Percentiles rank a stretch among this genome's conserved stretches.
phyloP scores from a whole-genome alignment of 2,113 vertebrate species.

The Peucedramus taeniatus region DNA sequence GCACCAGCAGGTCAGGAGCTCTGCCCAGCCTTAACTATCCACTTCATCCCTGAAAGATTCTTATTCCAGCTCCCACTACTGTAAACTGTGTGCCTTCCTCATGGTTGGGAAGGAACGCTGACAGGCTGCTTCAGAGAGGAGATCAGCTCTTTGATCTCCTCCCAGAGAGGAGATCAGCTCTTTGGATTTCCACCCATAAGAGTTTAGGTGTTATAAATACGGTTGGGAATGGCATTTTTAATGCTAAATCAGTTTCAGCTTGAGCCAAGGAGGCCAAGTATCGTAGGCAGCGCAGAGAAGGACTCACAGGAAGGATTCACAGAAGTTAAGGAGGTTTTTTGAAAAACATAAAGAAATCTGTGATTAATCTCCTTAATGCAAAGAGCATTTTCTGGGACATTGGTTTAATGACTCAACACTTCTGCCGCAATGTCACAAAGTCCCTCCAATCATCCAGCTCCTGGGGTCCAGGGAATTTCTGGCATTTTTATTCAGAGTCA shows the following conservation, averaged over 20 bases:
- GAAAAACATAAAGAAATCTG: not conserved
- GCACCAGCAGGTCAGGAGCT: not conserved
- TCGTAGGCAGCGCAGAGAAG: not conserved
- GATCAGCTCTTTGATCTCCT: not conserved
- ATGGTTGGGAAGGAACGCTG: not conserved
- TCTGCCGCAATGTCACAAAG: not conserved
- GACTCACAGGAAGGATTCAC: not conserved
- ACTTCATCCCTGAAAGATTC: not conserved
- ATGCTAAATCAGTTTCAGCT: not conserved
- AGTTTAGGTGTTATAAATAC: not conserved
- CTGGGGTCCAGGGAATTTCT: not conserved
- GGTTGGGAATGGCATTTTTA: not conserved
- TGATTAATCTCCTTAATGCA: constrained; percentile 18
- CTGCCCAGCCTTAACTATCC: not conserved
- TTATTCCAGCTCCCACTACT: not conserved
- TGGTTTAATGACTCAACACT: constrained; percentile 19
- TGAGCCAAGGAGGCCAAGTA: not conserved
- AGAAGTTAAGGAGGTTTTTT: not conserved
- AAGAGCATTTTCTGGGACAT: not conserved
- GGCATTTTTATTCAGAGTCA: not conserved
- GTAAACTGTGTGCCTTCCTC: not conserved
- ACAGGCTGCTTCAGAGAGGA: not conserved
- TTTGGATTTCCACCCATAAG: not conserved
- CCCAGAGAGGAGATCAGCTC: not conserved
- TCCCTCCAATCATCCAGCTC: not conserved